phyloP scores from a whole-genome alignment of 2,888 invertebrate species.

The Drosophila austrosaltans region DNA sequence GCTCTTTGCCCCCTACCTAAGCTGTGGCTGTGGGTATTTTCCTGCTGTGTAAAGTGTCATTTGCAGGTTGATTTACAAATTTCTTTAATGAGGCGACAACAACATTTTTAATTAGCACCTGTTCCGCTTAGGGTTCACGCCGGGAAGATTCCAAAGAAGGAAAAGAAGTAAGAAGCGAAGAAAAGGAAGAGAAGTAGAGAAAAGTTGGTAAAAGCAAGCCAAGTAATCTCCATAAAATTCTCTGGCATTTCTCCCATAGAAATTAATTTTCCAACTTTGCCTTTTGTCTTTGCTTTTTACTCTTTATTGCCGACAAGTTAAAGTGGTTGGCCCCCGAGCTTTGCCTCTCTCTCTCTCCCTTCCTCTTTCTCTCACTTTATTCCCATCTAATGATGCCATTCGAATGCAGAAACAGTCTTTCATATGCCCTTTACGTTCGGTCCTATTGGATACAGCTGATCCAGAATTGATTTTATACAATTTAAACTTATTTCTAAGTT shows the following conservation, averaged over 20 bases:
- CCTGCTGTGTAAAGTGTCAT: conserved; percentile 49
- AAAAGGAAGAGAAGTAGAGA: neutral
- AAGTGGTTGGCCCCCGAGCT: neutral
- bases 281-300: conserved; percentile 7
- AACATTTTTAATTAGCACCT: conserved; percentile 83
- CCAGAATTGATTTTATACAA: too few species aligned
- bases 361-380: neutral
- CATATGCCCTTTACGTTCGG: conserved; percentile 32
- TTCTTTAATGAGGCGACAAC: conserved; percentile 82
- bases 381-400: conserved; percentile 46
- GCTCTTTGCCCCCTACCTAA: neutral
- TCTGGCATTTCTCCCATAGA: conserved; percentile 30
- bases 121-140: conserved; percentile 15
- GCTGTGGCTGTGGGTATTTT: neutral
- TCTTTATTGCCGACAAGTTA: conserved; percentile 17
- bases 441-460: neutral
- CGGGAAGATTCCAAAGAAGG: neutral
- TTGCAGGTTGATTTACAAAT: conserved; percentile 73
- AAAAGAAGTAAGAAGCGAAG: neutral
- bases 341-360: neutral
- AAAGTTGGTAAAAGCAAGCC: conserved; percentile 21
- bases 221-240: conserved; percentile 61
- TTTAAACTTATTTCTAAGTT: too few species aligned
- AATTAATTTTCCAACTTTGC: conserved; percentile 69
- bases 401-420: conserved; percentile 26